Percentiles rank a stretch among this genome's conserved stretches.
These are phyloP conservation scores for Trachelus troglodyta DNA, from an alignment of 2,888 invertebrate genomes.

Conservation along the genomic window DNA sequence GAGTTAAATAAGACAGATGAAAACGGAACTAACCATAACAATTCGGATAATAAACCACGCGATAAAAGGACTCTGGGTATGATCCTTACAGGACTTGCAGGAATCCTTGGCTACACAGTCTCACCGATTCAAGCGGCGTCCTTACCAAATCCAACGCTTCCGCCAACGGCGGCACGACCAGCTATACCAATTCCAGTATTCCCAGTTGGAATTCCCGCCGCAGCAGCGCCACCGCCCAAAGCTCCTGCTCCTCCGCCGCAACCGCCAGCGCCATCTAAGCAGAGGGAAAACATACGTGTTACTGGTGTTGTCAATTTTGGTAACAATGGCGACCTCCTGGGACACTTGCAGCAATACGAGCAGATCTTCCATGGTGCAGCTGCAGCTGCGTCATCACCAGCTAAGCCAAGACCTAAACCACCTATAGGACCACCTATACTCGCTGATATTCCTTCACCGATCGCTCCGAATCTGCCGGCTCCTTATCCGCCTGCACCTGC, in stretches of 20 bases:
- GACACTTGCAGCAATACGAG: conserved; percentile 59
- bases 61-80: conserved; percentile 60
- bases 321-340: conserved; percentile 50
- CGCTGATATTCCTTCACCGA: conserved; percentile 56
- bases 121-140: conserved; percentile 52
- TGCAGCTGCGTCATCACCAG: conserved; percentile 11
- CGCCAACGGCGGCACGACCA: conserved; percentile 7
- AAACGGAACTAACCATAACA: not conserved
- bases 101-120: conserved; percentile 57
- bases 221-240: conserved; percentile 16
- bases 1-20: not conserved
- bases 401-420: conserved; percentile 15
- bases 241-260: conserved; percentile 8
- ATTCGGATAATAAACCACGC: conserved; percentile 29
- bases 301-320: conserved; percentile 62
- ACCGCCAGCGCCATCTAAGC: conserved; percentile 33
- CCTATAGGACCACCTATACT: conserved; percentile 40
- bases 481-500: conserved; percentile 31
- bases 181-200: conserved; percentile 8
- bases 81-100: conserved; percentile 56
- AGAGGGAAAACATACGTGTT: conserved; percentile 55
- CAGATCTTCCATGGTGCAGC: conserved; percentile 50
- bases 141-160: conserved; percentile 44
- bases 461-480: conserved; percentile 47
- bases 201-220: not conserved